Conservation (phyloP, 53 echinoderm and acorn worm genomes). For the Paracentrotus lividus region DNA sequence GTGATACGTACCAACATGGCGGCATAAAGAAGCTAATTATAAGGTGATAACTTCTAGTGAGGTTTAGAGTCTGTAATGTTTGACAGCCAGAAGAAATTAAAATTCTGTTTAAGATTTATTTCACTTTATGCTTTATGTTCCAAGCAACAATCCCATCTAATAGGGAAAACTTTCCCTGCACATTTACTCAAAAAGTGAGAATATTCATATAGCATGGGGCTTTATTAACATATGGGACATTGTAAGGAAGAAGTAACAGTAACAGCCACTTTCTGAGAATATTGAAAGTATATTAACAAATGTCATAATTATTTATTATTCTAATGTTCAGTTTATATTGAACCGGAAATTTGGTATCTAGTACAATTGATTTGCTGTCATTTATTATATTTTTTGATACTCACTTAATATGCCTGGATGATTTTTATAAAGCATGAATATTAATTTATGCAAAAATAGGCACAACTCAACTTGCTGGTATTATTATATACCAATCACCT, state of each 20-base stretch:
- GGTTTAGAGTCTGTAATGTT: not conserved
- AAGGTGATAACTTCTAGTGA: not conserved
- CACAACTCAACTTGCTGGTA: too few relatives aligned
- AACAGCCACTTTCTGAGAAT: too few relatives aligned
- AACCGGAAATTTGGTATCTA: too few relatives aligned
- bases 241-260: too few relatives aligned
- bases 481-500: not conserved
- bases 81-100: not conserved
- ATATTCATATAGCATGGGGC: not conserved
- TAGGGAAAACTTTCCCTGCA: not conserved
- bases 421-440: too few relatives aligned
- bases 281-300: not conserved
- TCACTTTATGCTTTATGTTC: too few relatives aligned
- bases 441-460: too few relatives aligned
- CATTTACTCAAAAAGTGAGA: not conserved
- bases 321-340: not conserved
- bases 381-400: too few relatives aligned
- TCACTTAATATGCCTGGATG: too few relatives aligned
- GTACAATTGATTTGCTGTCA: too few relatives aligned
- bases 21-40: not conserved
- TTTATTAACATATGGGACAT: too few relatives aligned
- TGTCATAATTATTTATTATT: not conserved
- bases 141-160: not conserved
- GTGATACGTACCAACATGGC: not conserved
- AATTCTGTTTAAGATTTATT: not conserved